Percentiles rank a stretch among this genome's conserved stretches.
phyloP scores from a whole-genome alignment of 23 tunicate species.

The Corella eumyota region DNA sequence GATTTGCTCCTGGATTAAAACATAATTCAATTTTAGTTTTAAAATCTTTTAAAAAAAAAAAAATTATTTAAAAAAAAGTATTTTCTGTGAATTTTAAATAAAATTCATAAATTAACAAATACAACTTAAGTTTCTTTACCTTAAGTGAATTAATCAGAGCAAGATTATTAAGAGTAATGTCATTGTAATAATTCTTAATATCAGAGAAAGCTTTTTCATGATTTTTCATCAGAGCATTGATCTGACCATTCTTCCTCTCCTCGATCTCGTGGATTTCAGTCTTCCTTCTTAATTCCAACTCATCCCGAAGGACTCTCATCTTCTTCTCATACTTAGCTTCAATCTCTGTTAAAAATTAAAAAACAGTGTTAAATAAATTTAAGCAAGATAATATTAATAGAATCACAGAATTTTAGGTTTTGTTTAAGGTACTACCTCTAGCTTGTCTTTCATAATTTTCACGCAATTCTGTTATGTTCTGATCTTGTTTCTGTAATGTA shows the following conservation, averaged over 20 bases:
- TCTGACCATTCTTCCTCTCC: slow-evolving; percentile 97
- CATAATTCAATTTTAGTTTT: background rate
- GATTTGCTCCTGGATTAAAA: slow-evolving; percentile 66
- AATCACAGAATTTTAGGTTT: background rate
- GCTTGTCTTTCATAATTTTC: slow-evolving; percentile 87
- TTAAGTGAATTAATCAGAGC: slow-evolving; percentile 94
- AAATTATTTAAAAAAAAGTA: no score
- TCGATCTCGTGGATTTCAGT: slow-evolving; percentile 98
- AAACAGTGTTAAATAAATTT: background rate
- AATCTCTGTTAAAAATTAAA: slow-evolving; percentile 41
- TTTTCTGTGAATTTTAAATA: no score
- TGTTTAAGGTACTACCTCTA: slow-evolving; percentile 25
- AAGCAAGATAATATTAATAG: background rate
- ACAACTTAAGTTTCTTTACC: no score
- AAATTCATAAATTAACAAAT: no score
- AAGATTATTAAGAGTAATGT: slow-evolving; percentile 94
- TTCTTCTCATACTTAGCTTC: slow-evolving; percentile 95
- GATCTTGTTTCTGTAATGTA: slow-evolving; percentile 59
- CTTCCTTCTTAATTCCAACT: slow-evolving; percentile 83
- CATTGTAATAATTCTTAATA: slow-evolving; percentile 97
- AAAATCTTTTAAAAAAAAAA: no score
- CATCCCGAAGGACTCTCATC: slow-evolving; percentile 89
- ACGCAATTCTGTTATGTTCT: slow-evolving; percentile 46
- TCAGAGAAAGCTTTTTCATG: slow-evolving; percentile 97
- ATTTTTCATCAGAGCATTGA: slow-evolving; percentile 89